A percentile compares a stretch with the other conserved stretches of the same genome.
Conservation (phyloP, 1,140 invertebrate species). For the Musca domestica region DNA sequence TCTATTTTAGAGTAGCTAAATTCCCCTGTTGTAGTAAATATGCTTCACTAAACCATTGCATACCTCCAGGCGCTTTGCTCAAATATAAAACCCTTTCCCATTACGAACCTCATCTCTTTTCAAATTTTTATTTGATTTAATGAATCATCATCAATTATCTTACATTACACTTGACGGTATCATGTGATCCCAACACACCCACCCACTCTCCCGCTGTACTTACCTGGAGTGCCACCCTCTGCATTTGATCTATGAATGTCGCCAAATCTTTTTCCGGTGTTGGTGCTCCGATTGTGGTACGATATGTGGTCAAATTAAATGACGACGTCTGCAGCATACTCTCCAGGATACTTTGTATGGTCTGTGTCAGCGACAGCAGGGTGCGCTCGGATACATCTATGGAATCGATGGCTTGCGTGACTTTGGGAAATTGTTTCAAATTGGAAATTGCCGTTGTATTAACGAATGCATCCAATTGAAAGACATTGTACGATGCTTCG, state of each 20-base stretch:
- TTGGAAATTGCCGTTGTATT: constrained; percentile 63
- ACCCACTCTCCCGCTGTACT: constrained; percentile 26
- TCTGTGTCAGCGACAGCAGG: constrained; percentile 56
- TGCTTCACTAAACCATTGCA: no score
- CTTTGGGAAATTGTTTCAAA: constrained; percentile 51
- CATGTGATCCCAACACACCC: background rate
- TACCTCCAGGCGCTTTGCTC: no score
- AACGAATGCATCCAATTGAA: constrained; percentile 64
- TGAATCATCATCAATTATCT: background rate
- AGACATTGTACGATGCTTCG: constrained; percentile 67
- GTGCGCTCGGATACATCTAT: constrained; percentile 49
- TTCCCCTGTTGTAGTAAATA: no score
- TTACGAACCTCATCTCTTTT: no score
- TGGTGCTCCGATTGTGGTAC: constrained; percentile 62
- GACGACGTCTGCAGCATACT: constrained; percentile 63
- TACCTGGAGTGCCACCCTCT: constrained; percentile 70
- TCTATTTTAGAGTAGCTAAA: no score
- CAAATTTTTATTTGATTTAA: no score
- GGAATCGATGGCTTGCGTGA: constrained; percentile 49
- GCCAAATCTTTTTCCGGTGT: constrained; percentile 69
- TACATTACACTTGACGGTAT: background rate
- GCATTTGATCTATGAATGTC: constrained; percentile 71
- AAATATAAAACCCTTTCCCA: no score
- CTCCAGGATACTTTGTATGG: constrained; percentile 61
- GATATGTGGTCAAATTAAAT: constrained; percentile 68